Evolutionary conservation across 2,888 invertebrate species (phyloP), one percentile per base, ranked within the genome.

Genomic region (Dusona sp.): DNA sequence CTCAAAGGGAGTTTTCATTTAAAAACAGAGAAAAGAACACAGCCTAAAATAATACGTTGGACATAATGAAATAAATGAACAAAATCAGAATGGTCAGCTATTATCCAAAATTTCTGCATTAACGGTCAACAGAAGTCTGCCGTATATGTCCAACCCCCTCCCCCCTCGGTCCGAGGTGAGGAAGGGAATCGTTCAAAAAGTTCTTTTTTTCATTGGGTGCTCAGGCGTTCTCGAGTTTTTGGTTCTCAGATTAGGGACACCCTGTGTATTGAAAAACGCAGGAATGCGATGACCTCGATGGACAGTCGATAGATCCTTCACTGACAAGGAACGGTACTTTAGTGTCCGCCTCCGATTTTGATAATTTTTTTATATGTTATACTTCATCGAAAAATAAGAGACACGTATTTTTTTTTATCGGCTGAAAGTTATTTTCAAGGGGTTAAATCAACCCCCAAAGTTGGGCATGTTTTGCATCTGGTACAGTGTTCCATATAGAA

Each of bases 291-390:
- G 72, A 73, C 64, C 72, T 68, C 74, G 61, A 42, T 57, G 68
- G 6, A 70, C 45, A 75, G 79, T 65, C 82, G 74, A 82, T 85
- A 72, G 79, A 86, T 83, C 57, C 79, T 68, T 75, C 75, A 68
- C n/a, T 3, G 74, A n/a, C n/a, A n/a, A n/a, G n/a, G n/a, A n/a
- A n/a, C n/a, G n/a, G n/a, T n/a, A n/a, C n/a, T n/a, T n/a, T n/a
- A n/a, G n/a, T n/a, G n/a, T n/a, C n/a, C n/a, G n/a, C n/a, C n/a
- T n/a, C n/a, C n/a, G n/a, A n/a, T n/a, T n/a, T n/a, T n/a, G n/a
- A n/a, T n/a, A n/a, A n/a, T n/a, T n/a, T n/a, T n/a, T n/a, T n/a
- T n/a, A n/a, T n/a, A n/a, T n/a, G n/a, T n/a, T n/a, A n/a, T n/a
- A n/a, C n/a, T n/a, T n/a, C n/a, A n/a, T n/a, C n/a, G n/a, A n/a